phyloP scores from a whole-genome alignment of 2,113 vertebrate genomes.

The Fulmarus glacialis region DNA sequence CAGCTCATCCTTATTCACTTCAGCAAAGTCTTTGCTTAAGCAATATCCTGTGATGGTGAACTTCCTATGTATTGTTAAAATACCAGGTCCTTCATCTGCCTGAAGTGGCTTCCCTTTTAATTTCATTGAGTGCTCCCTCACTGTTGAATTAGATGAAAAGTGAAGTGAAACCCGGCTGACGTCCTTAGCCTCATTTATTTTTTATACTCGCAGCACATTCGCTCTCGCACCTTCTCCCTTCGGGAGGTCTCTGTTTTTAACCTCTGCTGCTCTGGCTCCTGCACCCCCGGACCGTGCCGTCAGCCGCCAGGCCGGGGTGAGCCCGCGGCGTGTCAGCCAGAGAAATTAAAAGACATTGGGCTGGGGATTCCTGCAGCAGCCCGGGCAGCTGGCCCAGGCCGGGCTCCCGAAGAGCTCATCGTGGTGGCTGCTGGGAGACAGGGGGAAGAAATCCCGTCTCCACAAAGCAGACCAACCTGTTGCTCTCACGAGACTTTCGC shows the following conservation, averaged over 20 bases:
- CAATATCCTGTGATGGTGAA: not conserved
- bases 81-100: not conserved
- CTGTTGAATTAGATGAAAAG: not conserved
- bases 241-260: not conserved
- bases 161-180: not conserved
- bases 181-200: not conserved
- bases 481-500: not conserved
- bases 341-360: not conserved
- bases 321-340: rapidly evolving
- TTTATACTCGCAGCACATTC: not conserved
- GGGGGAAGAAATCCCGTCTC: not conserved
- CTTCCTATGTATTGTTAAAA: not conserved
- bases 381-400: not conserved
- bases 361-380: not conserved
- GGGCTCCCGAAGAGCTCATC: not conserved
- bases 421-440: not conserved
- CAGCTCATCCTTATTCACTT: not conserved
- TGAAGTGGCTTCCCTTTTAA: not conserved
- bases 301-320: not conserved
- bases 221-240: not conserved
- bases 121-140: not conserved
- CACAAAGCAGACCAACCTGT: not conserved
- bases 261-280: not conserved
- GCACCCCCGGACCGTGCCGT: rapidly evolving
- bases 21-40: not conserved